These are phyloP conservation scores for Hipposideros armiger DNA, from an alignment of 2,113 vertebrate genomes.

Conservation along the genomic window DNA sequence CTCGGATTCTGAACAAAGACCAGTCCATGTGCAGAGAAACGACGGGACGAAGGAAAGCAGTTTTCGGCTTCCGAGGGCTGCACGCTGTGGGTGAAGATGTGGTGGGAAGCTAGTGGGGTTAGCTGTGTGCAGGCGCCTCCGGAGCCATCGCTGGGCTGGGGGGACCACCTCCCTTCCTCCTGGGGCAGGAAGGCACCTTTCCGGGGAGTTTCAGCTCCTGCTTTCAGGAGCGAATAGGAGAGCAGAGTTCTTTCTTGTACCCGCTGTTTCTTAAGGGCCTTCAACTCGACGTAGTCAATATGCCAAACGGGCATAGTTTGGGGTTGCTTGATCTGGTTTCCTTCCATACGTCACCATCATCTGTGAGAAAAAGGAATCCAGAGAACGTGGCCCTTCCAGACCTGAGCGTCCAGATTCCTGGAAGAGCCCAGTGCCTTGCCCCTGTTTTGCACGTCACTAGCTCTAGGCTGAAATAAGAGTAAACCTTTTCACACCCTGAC, in stretches of 20 bases:
- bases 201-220: background rate
- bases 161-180: background rate
- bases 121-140: no score
- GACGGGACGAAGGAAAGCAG: background rate
- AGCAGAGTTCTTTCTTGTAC: background rate
- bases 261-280: background rate
- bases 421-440: background rate
- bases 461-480: constrained; percentile 37
- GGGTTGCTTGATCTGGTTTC: background rate
- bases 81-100: background rate
- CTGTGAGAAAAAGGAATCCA: background rate
- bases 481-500: background rate
- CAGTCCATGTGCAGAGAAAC: background rate
- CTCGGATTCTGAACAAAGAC: background rate
- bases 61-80: background rate
- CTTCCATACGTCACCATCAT: background rate
- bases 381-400: background rate
- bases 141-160: background rate
- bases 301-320: background rate
- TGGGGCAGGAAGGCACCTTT: background rate
- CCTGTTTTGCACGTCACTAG: background rate
- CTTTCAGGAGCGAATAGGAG: background rate
- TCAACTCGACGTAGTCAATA: background rate
- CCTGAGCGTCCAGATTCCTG: background rate
- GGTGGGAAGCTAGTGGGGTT: no score